Evolutionary conservation across 2,113 vertebrate species (phyloP), one percentile per base, ranked within the genome.

Genomic region (Benitochromis conjunctus): DNA sequence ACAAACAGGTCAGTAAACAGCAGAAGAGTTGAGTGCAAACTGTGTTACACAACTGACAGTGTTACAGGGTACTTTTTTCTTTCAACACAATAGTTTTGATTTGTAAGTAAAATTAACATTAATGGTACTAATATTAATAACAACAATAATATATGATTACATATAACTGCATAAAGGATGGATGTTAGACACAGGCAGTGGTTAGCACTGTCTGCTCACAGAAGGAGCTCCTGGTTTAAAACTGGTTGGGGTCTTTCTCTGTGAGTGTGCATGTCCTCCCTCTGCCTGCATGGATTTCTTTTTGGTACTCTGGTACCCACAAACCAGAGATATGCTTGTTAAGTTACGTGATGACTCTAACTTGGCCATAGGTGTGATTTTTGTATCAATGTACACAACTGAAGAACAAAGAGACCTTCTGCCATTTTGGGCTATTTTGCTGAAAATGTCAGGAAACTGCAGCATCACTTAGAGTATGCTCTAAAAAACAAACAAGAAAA

Each of bases 1-100:
- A 86, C 81, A 88, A 53, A 85, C 62, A 58, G 80, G 87, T 84
- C 87, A 86, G 8, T 84, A 41, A 90, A 86, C 89, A 84, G 56
- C 16, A 24, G 18, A 9, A 31, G 34, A 56, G 62, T 34, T 9
- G 41, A 54, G 36, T 78, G 2, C 80, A 85, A 24, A 46, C 46
- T 77, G 26, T 26, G 34, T 57, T 19, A 36, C 71, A 24, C n/a
- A 46, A 26, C 13, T 64, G 13, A 46, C 21, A 71, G 6, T 48
- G 11, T 9, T 81, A 51, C 62, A 38, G 46, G 9, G 16, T 6
- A 2, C 1, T 12, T 66, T 18, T 16, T 57, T 80, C 29, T 4
- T 41, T 18, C 38, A 29, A 6, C 10, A 16, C 7, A 53, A 13
- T 48, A 5, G 31, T 51, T 51, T 46, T 48, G 4, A 74, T 10